Conservation (phyloP, 2,888 invertebrate genomes). For the Drosophila anomalipes region DNA sequence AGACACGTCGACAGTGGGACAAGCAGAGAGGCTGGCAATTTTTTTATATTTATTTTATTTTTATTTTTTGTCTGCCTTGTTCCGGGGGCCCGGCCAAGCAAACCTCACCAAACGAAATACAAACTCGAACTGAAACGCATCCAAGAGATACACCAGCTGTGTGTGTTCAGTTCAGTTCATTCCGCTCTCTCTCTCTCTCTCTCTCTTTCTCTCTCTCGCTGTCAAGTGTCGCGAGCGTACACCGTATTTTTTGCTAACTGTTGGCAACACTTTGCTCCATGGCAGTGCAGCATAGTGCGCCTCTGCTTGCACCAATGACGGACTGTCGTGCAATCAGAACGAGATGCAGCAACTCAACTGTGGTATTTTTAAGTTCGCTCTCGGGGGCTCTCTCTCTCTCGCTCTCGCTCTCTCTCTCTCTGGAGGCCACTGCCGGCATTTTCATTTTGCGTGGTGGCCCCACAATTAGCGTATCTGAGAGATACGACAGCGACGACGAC, state of each 20-base stretch:
- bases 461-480: constrained; percentile 62
- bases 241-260: constrained; percentile 22
- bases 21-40: constrained; percentile 47
- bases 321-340: constrained; percentile 33
- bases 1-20: constrained; percentile 74
- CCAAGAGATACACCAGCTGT: constrained; percentile 57
- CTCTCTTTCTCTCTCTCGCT: constrained; percentile 29
- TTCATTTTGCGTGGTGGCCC: constrained; percentile 63
- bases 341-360: constrained; percentile 45
- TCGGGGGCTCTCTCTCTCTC: constrained; percentile 17
- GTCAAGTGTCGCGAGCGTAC: constrained; percentile 52
- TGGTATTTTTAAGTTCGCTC: constrained; percentile 36
- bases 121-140: constrained; percentile 84
- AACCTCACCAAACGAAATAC: constrained; percentile 84
- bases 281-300: constrained; percentile 44
- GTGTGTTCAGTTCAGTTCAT: constrained; percentile 38
- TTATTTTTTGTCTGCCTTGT: constrained; percentile 15
- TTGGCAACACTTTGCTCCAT: constrained; percentile 48
- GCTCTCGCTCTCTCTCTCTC: constrained; percentile 32
- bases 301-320: constrained; percentile 43
- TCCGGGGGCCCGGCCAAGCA: constrained; percentile 55
- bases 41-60: constrained; percentile 29
- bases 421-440: constrained; percentile 68
- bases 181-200: constrained; percentile 40
- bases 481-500: constrained; percentile 52